phyloP scores from a whole-genome alignment of 2,113 vertebrate genomes.

The Junco hyemalis region DNA sequence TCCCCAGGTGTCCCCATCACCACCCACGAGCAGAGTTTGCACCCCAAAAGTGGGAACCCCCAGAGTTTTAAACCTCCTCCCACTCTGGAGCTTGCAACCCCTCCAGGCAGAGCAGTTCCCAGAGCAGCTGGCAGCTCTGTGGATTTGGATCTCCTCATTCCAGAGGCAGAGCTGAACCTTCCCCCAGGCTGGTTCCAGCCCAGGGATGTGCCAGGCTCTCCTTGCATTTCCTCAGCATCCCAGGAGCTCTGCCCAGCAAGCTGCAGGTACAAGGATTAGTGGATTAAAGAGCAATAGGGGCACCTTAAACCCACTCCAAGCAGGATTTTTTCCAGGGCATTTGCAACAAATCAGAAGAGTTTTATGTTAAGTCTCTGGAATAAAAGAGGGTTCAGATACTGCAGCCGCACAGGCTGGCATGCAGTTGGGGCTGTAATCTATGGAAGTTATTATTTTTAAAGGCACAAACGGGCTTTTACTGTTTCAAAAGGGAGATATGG shows the following conservation, averaged over 20 bases:
- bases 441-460: background rate
- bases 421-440: background rate
- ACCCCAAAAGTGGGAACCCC: background rate
- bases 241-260: background rate
- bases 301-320: background rate
- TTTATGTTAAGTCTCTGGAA: background rate
- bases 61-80: background rate
- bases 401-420: background rate
- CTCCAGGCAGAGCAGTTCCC: background rate
- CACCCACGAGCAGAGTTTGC: background rate
- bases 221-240: background rate
- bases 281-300: background rate
- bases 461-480: slow-evolving; percentile 7
- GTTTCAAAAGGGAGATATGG: background rate
- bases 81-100: background rate
- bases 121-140: background rate
- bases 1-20: background rate
- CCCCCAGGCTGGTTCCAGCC: background rate
- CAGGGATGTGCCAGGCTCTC: background rate
- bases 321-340: background rate
- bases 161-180: background rate
- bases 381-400: background rate
- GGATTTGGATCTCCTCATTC: background rate
- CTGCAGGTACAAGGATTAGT: background rate
- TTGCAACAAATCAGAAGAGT: background rate